Evolutionary conservation across 2,888 invertebrate genomes (phyloP), one percentile per base, ranked within the genome.

Genomic region (Stictocephala bisonia): DNA sequence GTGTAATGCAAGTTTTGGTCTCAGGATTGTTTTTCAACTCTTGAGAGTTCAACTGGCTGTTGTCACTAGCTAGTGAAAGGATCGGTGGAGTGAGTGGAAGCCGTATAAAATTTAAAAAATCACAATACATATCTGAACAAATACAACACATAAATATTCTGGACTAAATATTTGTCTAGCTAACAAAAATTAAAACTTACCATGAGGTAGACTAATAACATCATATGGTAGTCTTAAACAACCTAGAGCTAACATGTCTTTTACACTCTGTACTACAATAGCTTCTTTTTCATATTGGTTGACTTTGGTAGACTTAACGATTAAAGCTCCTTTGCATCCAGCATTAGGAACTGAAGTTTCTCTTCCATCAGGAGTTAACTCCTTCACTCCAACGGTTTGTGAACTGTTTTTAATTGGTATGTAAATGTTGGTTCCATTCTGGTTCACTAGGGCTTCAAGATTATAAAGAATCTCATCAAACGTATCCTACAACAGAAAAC

Each of bases 161-260:
- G n/a, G n/a, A n/a, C n/a, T n/a, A n/a, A n/a, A n/a, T n/a, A n/a
- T n/a, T n/a, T n/a, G n/a, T n/a, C n/a, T n/a, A n/a, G n/a, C n/a
- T n/a, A n/a, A n/a, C n/a, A n/a, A n/a, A 9, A 22, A 29, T 51
- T 50, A 51, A 9, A n/a, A 75, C 72, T 75, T 77, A 82, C 89
- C 87, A 81, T 90, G 87, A 0, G 91, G 93, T 73, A 93, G 84
- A 85, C 93, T 94, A 74, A 93, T 85, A 6, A 93, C 83, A 60
- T 88, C 87, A 76, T 87, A 88, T 85, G 83, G 83, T 74, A 84
- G 82, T 81, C 84, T 85, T 48, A 82, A 79, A 41, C 84, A 81
- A 15, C 85, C 79, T 58, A 90, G 81, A 7, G 86, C 86, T 35
- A 91, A 80, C 74, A 89, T 86, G 82, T 91, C 90, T 15, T 85